Percentiles rank a stretch among this genome's conserved stretches.
Conservation (phyloP, 2,113 vertebrate species). For the Prionailurus viverrinus region DNA sequence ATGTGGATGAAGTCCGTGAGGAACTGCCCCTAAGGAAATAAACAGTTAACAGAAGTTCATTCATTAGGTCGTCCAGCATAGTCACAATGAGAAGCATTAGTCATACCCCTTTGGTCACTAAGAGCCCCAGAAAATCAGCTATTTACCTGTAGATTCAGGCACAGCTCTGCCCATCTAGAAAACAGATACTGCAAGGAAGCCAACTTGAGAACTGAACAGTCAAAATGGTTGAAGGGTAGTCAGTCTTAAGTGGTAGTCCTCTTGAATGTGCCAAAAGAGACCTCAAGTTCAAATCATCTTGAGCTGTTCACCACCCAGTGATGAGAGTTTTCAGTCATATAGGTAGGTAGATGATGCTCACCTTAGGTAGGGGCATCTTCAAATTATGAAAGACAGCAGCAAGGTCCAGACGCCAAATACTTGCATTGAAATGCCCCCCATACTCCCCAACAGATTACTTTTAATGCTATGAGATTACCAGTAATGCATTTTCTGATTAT, state of each 20-base stretch:
- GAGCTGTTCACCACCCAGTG: not conserved
- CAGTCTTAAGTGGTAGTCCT: not conserved
- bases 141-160: not conserved
- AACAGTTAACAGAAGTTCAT: not conserved
- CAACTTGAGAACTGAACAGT: not conserved
- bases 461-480: conserved; percentile 7
- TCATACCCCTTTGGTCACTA: not conserved
- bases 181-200: not conserved
- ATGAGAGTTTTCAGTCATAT: not conserved
- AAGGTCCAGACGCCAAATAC: not conserved
- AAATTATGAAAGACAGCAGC: not conserved
- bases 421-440: not conserved
- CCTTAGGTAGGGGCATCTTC: not conserved
- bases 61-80: not conserved
- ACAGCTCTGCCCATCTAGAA: not conserved
- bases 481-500: conserved; percentile 31
- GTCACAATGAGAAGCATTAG: not conserved
- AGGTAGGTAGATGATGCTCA: not conserved
- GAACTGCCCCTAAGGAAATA: not conserved
- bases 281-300: not conserved
- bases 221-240: not conserved
- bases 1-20: not conserved
- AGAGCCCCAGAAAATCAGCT: not conserved
- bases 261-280: not conserved
- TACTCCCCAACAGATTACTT: not conserved